Conservation (phyloP, 2,797 vertebrate genomes). For the Arrhamphus sclerolepis region DNA sequence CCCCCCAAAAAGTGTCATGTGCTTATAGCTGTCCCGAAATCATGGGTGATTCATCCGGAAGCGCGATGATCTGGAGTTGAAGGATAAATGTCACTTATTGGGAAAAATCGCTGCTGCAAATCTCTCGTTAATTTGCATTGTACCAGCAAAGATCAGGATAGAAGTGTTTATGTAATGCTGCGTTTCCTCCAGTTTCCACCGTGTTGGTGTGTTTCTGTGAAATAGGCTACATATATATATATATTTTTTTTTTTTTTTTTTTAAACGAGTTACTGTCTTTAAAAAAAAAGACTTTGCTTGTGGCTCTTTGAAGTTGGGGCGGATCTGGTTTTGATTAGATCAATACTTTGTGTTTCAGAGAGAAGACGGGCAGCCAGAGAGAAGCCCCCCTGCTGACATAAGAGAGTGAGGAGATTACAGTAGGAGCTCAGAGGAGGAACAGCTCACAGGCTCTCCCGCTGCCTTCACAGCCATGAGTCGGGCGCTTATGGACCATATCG, state of each 20-base stretch:
- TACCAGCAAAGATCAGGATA: slow-evolving; percentile 18
- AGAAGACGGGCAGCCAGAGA: slow-evolving; percentile 82
- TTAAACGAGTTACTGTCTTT: too few relatives aligned
- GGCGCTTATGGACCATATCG: slow-evolving; percentile 86
- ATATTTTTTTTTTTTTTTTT: too few relatives aligned
- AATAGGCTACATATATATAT: too few relatives aligned
- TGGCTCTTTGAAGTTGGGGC: slow-evolving; percentile 89
- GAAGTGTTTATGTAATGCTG: slow-evolving; percentile 60
- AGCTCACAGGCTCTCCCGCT: slow-evolving; percentile 60
- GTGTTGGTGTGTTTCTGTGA: slow-evolving; percentile 49
- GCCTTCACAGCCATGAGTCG: slow-evolving; percentile 90
- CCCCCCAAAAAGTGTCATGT: slow-evolving; percentile 17
- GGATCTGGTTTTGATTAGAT: slow-evolving; percentile 96
- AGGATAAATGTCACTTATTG: slow-evolving; percentile 28
- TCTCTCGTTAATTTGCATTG: slow-evolving; percentile 9
- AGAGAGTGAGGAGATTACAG: slow-evolving; percentile 87
- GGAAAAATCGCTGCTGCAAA: background rate
- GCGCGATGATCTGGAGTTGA: slow-evolving; percentile 10
- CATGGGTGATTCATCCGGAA: background rate
- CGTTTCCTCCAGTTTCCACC: slow-evolving; percentile 35
- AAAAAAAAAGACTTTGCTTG: slow-evolving; percentile 64
- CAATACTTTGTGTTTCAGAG: slow-evolving; percentile 94
- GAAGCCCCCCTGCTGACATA: slow-evolving; percentile 91
- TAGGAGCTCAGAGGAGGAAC: slow-evolving; percentile 76
- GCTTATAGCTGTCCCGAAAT: slow-evolving; percentile 17